Percentiles rank a stretch among this genome's conserved stretches.
These are phyloP conservation scores for Sprattus sprattus DNA, from an alignment of 2,113 vertebrate genomes.

Conservation along the genomic window DNA sequence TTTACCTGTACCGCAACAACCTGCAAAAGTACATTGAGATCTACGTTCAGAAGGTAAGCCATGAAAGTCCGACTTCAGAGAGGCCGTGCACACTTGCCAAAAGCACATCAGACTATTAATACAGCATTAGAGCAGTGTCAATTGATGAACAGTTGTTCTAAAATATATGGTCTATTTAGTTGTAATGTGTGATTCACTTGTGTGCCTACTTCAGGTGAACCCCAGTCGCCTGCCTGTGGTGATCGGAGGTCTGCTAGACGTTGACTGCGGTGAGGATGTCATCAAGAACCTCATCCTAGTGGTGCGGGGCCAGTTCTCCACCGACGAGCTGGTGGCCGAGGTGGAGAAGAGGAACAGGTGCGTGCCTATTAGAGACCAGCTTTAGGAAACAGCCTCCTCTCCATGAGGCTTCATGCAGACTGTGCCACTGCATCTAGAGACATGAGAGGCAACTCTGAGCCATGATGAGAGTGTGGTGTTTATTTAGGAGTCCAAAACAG, in stretches of 20 bases:
- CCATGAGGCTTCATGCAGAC: background rate
- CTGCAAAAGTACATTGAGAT: conserved; percentile 99
- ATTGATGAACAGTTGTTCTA: background rate
- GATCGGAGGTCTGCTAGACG: conserved; percentile 94
- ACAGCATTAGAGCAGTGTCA: background rate
- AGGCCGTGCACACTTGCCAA: background rate
- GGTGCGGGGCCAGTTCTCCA: conserved; percentile 97
- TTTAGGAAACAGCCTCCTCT: background rate
- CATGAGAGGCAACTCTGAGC: background rate
- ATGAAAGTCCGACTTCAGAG: background rate
- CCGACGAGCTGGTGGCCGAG: conserved; percentile 96
- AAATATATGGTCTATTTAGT: background rate
- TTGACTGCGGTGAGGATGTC: conserved; percentile 98
- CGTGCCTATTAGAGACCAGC: background rate
- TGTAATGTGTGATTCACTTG: background rate
- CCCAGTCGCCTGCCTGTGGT: conserved; percentile 96
- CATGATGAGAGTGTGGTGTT: background rate
- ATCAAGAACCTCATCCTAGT: conserved; percentile 98
- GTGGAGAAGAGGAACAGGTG: conserved; percentile 98
- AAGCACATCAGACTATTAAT: background rate
- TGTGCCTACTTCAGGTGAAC: conserved; percentile 80
- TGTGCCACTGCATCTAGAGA: background rate
- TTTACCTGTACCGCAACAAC: conserved; percentile 98
- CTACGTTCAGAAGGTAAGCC: conserved; percentile 94
- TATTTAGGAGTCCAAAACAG: background rate